phyloP scores from a whole-genome alignment of 2,797 vertebrate species.

The Eulemur rubriventer region DNA sequence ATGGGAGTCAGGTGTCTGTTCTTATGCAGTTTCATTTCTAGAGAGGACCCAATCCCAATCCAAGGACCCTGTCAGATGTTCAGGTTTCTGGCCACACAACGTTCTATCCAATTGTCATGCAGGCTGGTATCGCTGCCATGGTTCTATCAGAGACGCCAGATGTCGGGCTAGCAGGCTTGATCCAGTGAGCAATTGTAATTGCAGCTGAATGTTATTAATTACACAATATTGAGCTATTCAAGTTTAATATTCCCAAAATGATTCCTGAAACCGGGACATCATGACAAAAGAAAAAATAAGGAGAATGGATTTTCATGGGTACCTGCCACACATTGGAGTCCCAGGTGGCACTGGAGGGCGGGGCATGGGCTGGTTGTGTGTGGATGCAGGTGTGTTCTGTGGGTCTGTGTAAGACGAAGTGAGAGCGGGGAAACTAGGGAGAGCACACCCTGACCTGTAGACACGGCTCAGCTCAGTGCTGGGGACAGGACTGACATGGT shows the following conservation, averaged over 20 bases:
- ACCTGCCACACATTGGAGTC: background rate
- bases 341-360: background rate
- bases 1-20: background rate
- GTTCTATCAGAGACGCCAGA: background rate
- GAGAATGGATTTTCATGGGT: background rate
- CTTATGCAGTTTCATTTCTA: background rate
- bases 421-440: background rate
- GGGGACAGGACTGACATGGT: rapidly evolving
- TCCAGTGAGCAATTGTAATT: background rate
- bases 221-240: background rate
- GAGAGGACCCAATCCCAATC: background rate
- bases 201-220: background rate
- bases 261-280: background rate
- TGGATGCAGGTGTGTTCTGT: background rate
- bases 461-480: background rate
- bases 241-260: background rate
- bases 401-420: background rate
- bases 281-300: background rate
- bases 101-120: background rate
- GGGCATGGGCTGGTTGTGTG: background rate
- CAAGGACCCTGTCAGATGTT: background rate
- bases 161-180: background rate
- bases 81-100: background rate
- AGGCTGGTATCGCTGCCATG: background rate
- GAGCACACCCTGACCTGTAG: background rate